Evolutionary conservation across 2,113 vertebrate species (phyloP).

Genomic region (Scomber japonicus): DNA sequence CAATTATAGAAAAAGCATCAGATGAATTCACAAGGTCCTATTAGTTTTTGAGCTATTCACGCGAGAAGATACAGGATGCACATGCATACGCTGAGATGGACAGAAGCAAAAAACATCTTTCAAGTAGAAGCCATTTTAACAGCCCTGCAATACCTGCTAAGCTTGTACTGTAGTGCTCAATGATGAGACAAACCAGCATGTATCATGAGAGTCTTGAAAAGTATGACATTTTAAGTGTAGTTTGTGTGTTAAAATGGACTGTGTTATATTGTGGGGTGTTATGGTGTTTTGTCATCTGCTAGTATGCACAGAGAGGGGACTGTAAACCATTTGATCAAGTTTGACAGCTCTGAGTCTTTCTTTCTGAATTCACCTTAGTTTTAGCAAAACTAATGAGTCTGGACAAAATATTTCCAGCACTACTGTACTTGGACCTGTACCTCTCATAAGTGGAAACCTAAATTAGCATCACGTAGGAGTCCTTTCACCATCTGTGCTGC

Average conservation of each 20-base stretch:
- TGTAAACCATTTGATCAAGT: not conserved
- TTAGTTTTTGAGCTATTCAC: too few relatives aligned
- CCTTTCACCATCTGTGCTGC: constrained; percentile 9
- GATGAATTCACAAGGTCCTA: too few relatives aligned
- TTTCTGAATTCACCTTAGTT: not conserved
- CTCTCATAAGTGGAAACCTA: not conserved
- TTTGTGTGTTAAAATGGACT: not conserved
- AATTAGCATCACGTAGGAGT: not conserved
- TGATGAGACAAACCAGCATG: not conserved
- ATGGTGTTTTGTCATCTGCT: not conserved
- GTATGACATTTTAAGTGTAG: not conserved
- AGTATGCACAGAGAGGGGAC: too few relatives aligned
- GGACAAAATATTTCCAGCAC: too few relatives aligned
- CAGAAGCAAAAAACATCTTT: too few relatives aligned
- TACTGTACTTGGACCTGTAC: not conserved
- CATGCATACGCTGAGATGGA: too few relatives aligned
- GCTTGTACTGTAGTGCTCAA: not conserved
- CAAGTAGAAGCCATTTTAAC: too few relatives aligned
- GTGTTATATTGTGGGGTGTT: not conserved
- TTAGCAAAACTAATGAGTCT: not conserved
- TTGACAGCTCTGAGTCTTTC: not conserved
- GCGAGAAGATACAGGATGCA: too few relatives aligned
- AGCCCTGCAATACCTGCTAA: not conserved
- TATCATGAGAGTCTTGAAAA: not conserved
- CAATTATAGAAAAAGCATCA: too few relatives aligned